These are phyloP conservation scores for Cavia porcellus DNA, from an alignment of 2,113 vertebrate genomes.

Conservation along the genomic window DNA sequence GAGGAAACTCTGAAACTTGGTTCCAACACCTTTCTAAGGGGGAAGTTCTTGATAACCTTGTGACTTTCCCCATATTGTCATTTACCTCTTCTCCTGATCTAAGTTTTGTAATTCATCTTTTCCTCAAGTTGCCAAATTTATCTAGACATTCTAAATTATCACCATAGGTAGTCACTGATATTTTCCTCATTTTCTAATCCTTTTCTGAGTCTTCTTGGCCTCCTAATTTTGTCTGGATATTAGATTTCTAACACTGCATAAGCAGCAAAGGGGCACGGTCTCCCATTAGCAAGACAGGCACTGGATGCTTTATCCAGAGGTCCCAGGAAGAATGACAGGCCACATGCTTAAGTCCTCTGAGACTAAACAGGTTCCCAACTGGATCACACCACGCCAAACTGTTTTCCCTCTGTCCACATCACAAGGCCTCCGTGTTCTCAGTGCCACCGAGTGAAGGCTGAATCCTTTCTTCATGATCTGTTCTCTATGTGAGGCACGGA, in stretches of 20 bases:
- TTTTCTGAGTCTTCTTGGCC: background rate
- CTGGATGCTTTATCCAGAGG: background rate
- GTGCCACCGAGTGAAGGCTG: conserved; percentile 80
- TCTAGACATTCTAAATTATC: background rate
- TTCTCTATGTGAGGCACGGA: conserved; percentile 76
- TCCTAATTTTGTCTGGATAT: background rate
- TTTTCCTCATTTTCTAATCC: background rate
- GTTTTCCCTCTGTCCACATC: background rate
- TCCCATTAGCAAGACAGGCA: background rate
- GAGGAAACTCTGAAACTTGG: background rate
- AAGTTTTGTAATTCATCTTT: background rate
- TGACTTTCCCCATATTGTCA: background rate
- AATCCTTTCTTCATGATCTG: conserved; percentile 77
- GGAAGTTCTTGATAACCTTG: background rate
- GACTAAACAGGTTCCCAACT: background rate
- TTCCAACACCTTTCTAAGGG: background rate
- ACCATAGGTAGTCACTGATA: background rate
- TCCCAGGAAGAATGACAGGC: background rate
- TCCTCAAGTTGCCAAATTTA: background rate
- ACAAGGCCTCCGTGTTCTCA: background rate
- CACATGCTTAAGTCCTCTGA: no score
- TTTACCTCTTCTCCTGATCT: background rate
- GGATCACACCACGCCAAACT: background rate
- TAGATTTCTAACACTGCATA: background rate
- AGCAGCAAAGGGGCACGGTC: background rate